Base-by-base conservation (phyloP, 2,113 vertebrate species). In the Oreochromis spilurus region DNA sequence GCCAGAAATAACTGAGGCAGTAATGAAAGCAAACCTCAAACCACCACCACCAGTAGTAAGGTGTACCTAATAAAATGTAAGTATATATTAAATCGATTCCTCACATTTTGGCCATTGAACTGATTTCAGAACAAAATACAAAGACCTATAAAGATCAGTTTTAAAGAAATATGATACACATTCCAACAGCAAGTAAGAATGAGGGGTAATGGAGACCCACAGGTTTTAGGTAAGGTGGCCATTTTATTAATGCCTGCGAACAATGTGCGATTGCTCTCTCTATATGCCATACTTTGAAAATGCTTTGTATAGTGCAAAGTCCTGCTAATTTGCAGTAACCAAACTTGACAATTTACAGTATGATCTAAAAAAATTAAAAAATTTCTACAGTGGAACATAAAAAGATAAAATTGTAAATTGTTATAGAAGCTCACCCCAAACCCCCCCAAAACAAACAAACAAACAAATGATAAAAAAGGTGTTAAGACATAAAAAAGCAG, bases 181-280 rank as follows among this genome's bases (percentile, higher is more conserved):
- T 79, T 57, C 45, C 12, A 77, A 84, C 14, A 34, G 13, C 13
- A 7, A 79, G 13, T 75, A 43, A 9, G 43, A 26, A 48, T 17
- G 14, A 70, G 4, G 10, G 19, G 82, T 19, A 65, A 21, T 62
- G 5, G 36, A 78, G 13, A 87, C 90, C 88, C 85, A 92, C 87
- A 3, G 54, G 4, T 88, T 82, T 87, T 5, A 1, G 24, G 6
- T 7, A 1, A 89, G 6, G 52, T 2, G 4, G 31, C 62, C 34
- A 29, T 58, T 14, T 58, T 26, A 29, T 54, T 84, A 2, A 85
- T 0, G 45, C 24, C 6, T 0, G 2, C 1, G 2, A 94, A 89
- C 26, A 2, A 34, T 2, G 26, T 3, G 55, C 1, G 4, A 17
- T 29, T 5, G 3, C 88, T 90, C 79, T 93, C 85, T 4, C 89